phyloP scores from a whole-genome alignment of 2,797 vertebrate species.

The Cuculus canorus region DNA sequence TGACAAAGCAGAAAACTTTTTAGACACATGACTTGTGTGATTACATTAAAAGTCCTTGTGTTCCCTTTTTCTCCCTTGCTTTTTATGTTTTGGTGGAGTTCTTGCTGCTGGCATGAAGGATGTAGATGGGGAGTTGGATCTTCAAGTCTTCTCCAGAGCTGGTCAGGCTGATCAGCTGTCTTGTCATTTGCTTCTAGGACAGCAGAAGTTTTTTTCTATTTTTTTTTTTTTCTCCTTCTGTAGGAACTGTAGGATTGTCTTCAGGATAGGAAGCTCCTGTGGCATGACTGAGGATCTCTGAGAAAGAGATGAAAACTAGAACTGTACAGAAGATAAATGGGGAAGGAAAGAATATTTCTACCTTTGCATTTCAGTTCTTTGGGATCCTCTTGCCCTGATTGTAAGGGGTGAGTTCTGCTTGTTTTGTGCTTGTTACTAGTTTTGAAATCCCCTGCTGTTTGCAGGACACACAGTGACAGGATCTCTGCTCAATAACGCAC shows the following conservation, averaged over 20 bases:
- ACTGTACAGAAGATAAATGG: background rate
- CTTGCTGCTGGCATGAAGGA: background rate
- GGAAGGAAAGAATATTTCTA: background rate
- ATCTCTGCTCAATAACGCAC: fast-evolving
- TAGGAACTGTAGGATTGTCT: background rate
- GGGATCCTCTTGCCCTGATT: background rate
- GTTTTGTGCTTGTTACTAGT: background rate
- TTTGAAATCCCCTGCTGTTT: background rate
- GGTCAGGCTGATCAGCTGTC: background rate
- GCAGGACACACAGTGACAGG: background rate
- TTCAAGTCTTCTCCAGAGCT: background rate
- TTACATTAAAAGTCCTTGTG: background rate
- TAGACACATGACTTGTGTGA: background rate
- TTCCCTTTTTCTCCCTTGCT: background rate
- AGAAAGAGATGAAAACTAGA: background rate
- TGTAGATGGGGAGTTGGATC: background rate
- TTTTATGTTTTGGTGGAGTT: background rate
- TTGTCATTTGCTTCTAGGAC: background rate
- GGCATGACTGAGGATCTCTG: background rate
- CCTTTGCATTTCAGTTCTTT: background rate
- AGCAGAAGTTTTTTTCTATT: background rate
- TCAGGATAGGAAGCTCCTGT: background rate
- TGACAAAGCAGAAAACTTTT: background rate
- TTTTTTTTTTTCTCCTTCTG: background rate
- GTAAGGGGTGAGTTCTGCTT: background rate